Percentiles rank a stretch among this genome's conserved stretches.
Evolutionary conservation across 1,140 invertebrate genomes (phyloP).

Genomic region (Drosophila sp.): DNA sequence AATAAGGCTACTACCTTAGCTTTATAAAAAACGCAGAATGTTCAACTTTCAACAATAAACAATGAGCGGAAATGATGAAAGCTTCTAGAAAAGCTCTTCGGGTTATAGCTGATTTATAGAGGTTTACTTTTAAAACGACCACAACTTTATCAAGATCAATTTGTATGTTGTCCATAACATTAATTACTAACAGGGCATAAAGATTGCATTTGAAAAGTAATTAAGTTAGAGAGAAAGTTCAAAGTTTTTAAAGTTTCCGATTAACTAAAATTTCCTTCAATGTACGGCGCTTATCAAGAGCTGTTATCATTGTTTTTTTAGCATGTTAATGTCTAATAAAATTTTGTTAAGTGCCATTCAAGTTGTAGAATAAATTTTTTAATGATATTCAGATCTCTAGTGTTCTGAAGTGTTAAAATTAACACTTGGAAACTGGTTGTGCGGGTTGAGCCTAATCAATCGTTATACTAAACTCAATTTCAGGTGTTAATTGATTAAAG

Average conservation of each 20-base stretch:
- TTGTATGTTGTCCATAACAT: not conserved
- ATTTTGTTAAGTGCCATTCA: constrained; percentile 24
- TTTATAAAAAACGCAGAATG: not conserved
- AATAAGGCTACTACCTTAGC: not conserved
- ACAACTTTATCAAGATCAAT: constrained; percentile 1
- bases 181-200: constrained; percentile 14
- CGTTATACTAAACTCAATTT: constrained; percentile 3
- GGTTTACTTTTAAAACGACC: not conserved
- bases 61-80: not conserved
- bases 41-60: not conserved
- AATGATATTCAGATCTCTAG: constrained; percentile 29
- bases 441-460: constrained; percentile 15
- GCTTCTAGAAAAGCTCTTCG: not conserved
- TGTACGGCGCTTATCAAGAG: not conserved
- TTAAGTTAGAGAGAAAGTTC: not conserved
- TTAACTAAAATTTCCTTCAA: constrained; percentile 13
- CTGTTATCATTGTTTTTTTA: constrained; percentile 22
- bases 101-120: not conserved
- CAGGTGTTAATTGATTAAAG: constrained; percentile 24
- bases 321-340: constrained; percentile 35
- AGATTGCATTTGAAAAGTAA: constrained; percentile 4
- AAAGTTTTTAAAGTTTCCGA: not conserved
- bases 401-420: constrained; percentile 38
- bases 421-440: constrained; percentile 40
- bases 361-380: constrained; percentile 33